Evolutionary conservation across 2,113 vertebrate genomes (phyloP).

Genomic region (Aldabrachelys gigantea): DNA sequence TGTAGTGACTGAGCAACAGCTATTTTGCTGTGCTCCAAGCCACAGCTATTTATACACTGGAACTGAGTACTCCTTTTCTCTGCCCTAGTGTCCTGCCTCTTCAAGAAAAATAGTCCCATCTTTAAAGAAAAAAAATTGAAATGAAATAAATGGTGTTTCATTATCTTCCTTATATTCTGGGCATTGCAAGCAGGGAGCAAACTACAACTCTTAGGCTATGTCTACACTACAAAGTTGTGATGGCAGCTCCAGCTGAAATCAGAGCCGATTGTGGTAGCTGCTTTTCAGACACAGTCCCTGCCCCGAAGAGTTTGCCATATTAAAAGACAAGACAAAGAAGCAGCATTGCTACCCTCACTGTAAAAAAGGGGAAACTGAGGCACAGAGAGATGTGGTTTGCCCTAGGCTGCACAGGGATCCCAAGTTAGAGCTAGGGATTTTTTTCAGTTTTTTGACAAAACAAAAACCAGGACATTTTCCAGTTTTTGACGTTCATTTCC

Average conservation of each 20-base stretch:
- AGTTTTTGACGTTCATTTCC: background rate
- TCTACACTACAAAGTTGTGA: background rate
- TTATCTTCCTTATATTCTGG: accelerated
- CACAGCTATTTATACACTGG: conserved; percentile 35
- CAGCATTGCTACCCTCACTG: background rate
- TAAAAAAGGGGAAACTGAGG: background rate
- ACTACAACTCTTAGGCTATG: too few species aligned
- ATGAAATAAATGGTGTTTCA: background rate
- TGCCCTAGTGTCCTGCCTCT: background rate
- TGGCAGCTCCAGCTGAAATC: background rate
- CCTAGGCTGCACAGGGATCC: background rate
- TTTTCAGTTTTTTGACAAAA: background rate
- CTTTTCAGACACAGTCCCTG: background rate
- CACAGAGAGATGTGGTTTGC: background rate
- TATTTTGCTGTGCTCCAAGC: conserved; percentile 29
- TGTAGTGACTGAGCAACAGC: conserved; percentile 34
- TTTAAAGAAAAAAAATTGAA: background rate
- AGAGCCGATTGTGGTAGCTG: background rate
- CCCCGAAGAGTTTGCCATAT: background rate
- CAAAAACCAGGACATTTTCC: background rate
- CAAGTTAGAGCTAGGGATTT: background rate
- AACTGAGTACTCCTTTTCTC: background rate
- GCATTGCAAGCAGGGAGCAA: too few species aligned
- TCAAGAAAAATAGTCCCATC: background rate
- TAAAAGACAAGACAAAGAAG: background rate